Percentiles rank a stretch among this genome's conserved stretches.
Evolutionary conservation across 2,113 vertebrate species (phyloP).

Genomic region (Eulemur macaco): DNA sequence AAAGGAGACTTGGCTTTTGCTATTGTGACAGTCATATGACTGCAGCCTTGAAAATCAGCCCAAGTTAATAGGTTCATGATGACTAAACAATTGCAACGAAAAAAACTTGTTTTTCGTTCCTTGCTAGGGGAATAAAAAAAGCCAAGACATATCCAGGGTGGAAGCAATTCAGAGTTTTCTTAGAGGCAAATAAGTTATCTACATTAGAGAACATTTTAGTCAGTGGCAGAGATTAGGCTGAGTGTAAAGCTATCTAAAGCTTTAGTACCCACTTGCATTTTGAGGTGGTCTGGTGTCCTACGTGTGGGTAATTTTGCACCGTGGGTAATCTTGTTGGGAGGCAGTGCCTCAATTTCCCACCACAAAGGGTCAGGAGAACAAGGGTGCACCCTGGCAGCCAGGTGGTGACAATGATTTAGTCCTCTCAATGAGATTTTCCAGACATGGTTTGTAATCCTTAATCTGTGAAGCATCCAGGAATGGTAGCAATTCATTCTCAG

Average conservation of each 20-base stretch:
- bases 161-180: background rate
- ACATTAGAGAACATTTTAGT: background rate
- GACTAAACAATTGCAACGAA: background rate
- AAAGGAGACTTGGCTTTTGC: constrained; percentile 26
- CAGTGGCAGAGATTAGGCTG: background rate
- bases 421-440: background rate
- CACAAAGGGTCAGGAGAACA: background rate
- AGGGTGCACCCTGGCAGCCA: background rate
- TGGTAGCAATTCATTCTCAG: background rate
- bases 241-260: background rate
- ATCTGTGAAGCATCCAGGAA: background rate
- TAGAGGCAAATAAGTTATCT: background rate
- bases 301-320: background rate
- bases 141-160: background rate
- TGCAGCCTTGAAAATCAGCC: background rate
- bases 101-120: constrained; percentile 18
- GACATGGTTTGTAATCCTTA: background rate
- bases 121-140: background rate
- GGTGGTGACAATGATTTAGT: background rate
- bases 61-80: background rate
- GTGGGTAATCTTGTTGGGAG: background rate
- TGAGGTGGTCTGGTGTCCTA: background rate
- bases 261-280: background rate
- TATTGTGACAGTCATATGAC: background rate
- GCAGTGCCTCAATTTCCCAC: background rate